phyloP scores from a whole-genome alignment of 2,888 invertebrate species.

The Ormyrus thymus region DNA sequence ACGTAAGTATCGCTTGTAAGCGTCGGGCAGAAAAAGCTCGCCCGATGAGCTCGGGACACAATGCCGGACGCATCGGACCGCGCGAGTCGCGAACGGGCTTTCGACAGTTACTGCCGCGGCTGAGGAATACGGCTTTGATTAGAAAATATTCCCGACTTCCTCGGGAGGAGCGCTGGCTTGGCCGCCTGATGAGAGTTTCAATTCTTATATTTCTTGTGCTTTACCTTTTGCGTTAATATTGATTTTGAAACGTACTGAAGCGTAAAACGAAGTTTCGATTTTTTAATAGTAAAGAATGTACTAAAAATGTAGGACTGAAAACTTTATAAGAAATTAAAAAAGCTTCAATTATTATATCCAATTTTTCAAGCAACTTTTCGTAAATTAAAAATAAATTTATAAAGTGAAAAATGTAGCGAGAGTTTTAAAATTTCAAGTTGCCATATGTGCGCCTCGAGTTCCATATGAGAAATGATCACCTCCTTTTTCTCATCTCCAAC shows the following conservation, averaged over 20 bases:
- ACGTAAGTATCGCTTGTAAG: conserved; percentile 61
- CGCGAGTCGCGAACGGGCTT: not conserved
- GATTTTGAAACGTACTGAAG: too few relatives aligned
- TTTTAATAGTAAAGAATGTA: too few relatives aligned
- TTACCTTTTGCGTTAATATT: too few relatives aligned
- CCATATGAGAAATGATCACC: conserved; percentile 50
- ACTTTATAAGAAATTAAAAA: too few relatives aligned
- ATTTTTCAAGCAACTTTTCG: not conserved
- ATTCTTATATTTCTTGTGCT: too few relatives aligned
- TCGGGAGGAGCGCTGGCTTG: too few relatives aligned
- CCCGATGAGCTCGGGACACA: not conserved
- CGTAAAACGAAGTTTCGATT: too few relatives aligned
- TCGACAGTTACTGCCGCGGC: not conserved
- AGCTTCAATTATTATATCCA: not conserved
- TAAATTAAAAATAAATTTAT: not conserved
- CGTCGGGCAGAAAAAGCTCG: conserved; percentile 11
- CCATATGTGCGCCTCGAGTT: conserved; percentile 23
- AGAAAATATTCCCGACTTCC: too few relatives aligned
- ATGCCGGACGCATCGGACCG: conserved; percentile 8
- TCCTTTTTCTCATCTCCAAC: conserved; percentile 47
- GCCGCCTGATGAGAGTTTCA: too few relatives aligned
- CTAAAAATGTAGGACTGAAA: too few relatives aligned
- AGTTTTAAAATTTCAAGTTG: conserved; percentile 30
- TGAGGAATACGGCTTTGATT: too few relatives aligned
- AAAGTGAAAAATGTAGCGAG: not conserved